These are phyloP conservation scores for Caradrina kadenii DNA, from an alignment of 2,888 invertebrate genomes.

Conservation along the genomic window DNA sequence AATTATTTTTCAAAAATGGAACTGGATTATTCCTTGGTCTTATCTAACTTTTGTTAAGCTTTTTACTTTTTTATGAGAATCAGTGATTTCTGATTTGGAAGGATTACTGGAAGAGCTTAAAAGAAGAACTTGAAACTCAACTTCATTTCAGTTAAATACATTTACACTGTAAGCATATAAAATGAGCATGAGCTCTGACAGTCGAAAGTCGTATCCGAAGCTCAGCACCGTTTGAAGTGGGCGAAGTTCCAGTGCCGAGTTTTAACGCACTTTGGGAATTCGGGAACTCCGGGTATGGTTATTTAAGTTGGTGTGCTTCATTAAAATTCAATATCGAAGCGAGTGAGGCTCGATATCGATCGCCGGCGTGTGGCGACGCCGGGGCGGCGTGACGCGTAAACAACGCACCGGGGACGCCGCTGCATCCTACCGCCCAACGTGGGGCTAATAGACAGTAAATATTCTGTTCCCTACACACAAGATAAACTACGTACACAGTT, in stretches of 20 bases:
- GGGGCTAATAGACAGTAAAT: conserved; percentile 60
- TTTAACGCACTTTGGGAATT: conserved; percentile 71
- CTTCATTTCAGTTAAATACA: conserved; percentile 66
- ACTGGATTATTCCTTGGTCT: conserved; percentile 17
- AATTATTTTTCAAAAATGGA: conserved; percentile 32
- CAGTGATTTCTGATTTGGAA: background rate
- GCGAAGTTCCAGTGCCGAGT: conserved; percentile 64
- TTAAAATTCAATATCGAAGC: conserved; percentile 82
- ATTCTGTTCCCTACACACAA: conserved; percentile 40
- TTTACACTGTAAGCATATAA: conserved; percentile 69
- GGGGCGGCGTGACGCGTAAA: conserved; percentile 68
- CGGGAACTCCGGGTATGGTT: conserved; percentile 65
- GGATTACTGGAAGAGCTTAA: background rate
- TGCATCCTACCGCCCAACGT: conserved; percentile 61
- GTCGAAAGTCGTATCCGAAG: conserved; percentile 76
- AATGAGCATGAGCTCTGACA: conserved; percentile 73
- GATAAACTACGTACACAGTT: conserved; percentile 29
- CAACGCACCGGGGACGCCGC: conserved; percentile 64
- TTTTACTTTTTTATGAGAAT: background rate
- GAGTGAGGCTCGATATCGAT: conserved; percentile 75
- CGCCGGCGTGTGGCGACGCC: conserved; percentile 65
- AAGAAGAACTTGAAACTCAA: conserved; percentile 9
- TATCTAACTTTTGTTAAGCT: conserved; percentile 1
- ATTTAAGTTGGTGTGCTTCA: conserved; percentile 76
- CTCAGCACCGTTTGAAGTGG: conserved; percentile 70